Percentiles rank a stretch among this genome's conserved stretches.
Evolutionary conservation across 2,888 invertebrate genomes (phyloP).

Genomic region (Pardosa pseudoannulata): DNA sequence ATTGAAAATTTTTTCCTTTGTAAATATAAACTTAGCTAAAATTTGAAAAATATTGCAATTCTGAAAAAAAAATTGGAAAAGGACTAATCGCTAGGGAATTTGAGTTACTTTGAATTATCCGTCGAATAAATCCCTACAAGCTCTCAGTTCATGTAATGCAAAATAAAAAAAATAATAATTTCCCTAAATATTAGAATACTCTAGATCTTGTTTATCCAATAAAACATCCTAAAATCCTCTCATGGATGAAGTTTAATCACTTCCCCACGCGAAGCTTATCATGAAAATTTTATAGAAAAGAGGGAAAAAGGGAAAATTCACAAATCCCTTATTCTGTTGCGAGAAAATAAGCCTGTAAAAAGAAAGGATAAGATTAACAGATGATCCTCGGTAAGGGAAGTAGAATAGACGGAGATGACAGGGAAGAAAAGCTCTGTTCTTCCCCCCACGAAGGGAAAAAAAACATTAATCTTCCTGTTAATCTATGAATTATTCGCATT

Average conservation of each 20-base stretch:
- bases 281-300: conserved; percentile 8
- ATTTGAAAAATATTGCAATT: too few relatives aligned
- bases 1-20: too few relatives aligned
- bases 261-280: background rate
- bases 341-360: background rate
- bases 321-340: background rate
- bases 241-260: background rate
- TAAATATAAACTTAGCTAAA: too few relatives aligned
- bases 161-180: too few relatives aligned
- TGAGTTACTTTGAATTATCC: background rate
- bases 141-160: background rate
- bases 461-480: background rate
- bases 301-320: background rate
- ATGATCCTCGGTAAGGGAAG: background rate
- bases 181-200: background rate
- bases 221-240: background rate
- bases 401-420: background rate
- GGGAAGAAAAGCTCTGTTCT: background rate
- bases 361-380: background rate
- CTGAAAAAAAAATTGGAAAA: too few relatives aligned
- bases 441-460: background rate
- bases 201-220: background rate
- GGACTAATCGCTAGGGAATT: too few relatives aligned
- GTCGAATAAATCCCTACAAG: background rate
- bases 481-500: background rate